Evolutionary conservation across 2,888 invertebrate species (phyloP).

Genomic region (Heliconius cydno): DNA sequence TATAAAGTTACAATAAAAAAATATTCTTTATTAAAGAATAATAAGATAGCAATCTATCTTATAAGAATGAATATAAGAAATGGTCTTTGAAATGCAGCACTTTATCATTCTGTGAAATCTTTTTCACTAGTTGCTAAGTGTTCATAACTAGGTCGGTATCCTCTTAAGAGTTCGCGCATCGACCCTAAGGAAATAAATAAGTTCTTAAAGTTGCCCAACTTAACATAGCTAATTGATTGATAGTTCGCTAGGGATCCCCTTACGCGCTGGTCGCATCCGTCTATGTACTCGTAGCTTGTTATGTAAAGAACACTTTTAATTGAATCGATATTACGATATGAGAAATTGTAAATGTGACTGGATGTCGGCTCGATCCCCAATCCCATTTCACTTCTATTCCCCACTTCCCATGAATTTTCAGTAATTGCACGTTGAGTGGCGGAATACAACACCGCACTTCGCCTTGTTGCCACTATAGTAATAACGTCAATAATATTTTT

Average conservation of each 20-base stretch:
- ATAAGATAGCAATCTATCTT: neutral
- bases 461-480: no score
- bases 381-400: no score
- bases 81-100: neutral
- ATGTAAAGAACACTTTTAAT: neutral
- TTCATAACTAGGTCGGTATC: constrained; percentile 28
- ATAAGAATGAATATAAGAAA: constrained; percentile 1
- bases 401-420: no score
- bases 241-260: constrained; percentile 59
- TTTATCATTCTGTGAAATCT: constrained; percentile 19
- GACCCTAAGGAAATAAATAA: constrained; percentile 50
- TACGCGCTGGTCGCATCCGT: constrained; percentile 55
- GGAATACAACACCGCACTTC: no score
- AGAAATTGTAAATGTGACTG: no score
- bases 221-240: constrained; percentile 63
- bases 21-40: neutral
- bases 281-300: neutral
- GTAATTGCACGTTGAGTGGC: no score
- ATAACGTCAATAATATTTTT: no score
- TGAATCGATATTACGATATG: neutral
- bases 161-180: constrained; percentile 27
- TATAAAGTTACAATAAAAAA: neutral
- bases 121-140: constrained; percentile 27
- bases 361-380: no score
- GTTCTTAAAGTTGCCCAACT: constrained; percentile 57